phyloP scores from a whole-genome alignment of 2,888 invertebrate species.

The Fragum whitleyi region DNA sequence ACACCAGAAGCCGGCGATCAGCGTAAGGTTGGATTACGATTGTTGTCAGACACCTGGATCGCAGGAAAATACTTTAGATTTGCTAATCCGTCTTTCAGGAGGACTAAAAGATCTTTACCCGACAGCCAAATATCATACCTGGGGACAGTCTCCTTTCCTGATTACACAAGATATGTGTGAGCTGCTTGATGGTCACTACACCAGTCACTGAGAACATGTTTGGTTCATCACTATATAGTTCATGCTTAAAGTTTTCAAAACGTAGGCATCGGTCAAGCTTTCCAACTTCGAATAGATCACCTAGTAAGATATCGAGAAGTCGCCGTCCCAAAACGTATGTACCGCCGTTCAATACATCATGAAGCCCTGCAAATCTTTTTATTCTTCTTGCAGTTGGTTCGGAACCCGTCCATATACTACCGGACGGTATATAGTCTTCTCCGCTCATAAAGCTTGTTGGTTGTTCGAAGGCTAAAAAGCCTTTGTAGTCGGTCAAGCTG shows the following conservation, averaged over 20 bases:
- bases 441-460: slow-evolving; percentile 34
- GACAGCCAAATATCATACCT: background rate
- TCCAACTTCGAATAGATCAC: slow-evolving; percentile 31
- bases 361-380: slow-evolving; percentile 34
- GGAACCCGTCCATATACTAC: slow-evolving; percentile 25
- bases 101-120: no score
- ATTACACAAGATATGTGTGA: background rate
- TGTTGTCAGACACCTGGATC: background rate
- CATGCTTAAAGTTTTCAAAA: slow-evolving; percentile 4
- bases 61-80: slow-evolving; percentile 2
- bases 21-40: background rate
- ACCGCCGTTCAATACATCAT: slow-evolving; percentile 39
- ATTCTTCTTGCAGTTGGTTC: background rate
- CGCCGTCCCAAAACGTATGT: slow-evolving; percentile 33
- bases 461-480: slow-evolving; percentile 41
- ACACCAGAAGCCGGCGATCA: slow-evolving; percentile 19
- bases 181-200: background rate
- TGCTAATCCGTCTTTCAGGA: no score
- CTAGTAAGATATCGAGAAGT: slow-evolving; percentile 25
- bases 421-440: slow-evolving; percentile 35
- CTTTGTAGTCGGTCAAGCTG: slow-evolving; percentile 27
- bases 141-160: background rate
- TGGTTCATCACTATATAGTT: slow-evolving; percentile 4
- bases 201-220: slow-evolving; percentile 1
- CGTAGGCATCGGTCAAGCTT: slow-evolving; percentile 8